Base-by-base conservation (phyloP, 2,888 invertebrate genomes). In the Harmothoe impar region DNA sequence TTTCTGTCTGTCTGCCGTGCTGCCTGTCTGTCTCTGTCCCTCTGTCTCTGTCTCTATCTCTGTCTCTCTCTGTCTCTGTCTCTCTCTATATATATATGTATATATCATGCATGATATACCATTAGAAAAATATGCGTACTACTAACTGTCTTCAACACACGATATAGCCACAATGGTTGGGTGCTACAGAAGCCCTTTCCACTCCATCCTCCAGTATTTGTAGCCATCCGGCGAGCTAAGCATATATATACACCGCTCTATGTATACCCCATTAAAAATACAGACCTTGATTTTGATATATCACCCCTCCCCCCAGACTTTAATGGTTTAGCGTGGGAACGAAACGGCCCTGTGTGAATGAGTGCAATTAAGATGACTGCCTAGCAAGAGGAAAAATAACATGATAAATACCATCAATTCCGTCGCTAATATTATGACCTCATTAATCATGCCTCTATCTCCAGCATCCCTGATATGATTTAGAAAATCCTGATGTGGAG, bases 361-460 rank as follows among this genome's bases (percentile, higher is more conserved):
- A 29, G n/a, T 29, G 72, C 72, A 72, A 72, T 72, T 72, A 72
- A 72, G 3, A 72, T 29, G 72, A 72, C 72, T 72, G 29, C 72
- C 15, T 72, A 15, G 31, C 72, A 7, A 20, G 62, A 62, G 62
- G 31, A 72, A 72, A 72, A 72, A 72, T 72, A 72, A 72, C 72
- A 72, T 29, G 72, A 72, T 72, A 72, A 72, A 72, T 72, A 72
- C 31, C 72, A 29, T 72, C 29, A 72, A 72, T 72, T 29, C 31
- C 31, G 72, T 72, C 5, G 72, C 15, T 72, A 29, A 72, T 72
- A 25, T 72, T 72, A 72, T 72, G 72, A 72, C 72, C 29, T 72
- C 72, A 72, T 72, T 72, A 29, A 72, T 72, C 72, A 15, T 72
- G 15, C n/a, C n/a, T 20, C n/a, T 62, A 72, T 29, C 72, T 72